phyloP scores from a whole-genome alignment of 2,888 invertebrate genomes.

The Diarsia rubi region DNA sequence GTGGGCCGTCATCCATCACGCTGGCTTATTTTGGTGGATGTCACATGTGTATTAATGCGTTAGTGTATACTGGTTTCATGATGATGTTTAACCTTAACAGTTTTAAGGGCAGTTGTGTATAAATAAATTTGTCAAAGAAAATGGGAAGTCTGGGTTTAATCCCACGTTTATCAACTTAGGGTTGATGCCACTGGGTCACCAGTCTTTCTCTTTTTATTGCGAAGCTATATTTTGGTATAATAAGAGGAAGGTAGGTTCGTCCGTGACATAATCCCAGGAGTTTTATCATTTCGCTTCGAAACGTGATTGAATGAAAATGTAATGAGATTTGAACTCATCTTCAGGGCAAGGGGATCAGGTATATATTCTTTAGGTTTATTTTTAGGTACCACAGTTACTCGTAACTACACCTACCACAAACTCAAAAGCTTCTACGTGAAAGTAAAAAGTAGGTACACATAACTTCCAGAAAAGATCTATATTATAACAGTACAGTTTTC shows the following conservation, averaged over 20 bases:
- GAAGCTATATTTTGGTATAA: slow-evolving; percentile 24
- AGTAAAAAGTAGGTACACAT: neutral
- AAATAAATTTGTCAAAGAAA: neutral
- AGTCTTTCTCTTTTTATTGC: slow-evolving; percentile 7
- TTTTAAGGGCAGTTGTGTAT: neutral
- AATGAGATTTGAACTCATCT: slow-evolving; percentile 41
- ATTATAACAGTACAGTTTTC: neutral
- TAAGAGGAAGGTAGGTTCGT: slow-evolving; percentile 24
- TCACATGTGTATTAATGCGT: neutral
- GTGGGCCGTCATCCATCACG: no score
- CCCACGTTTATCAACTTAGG: neutral
- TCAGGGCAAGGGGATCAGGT: slow-evolving; percentile 19
- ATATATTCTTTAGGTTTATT: neutral
- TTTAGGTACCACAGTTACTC: neutral
- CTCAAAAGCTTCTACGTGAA: neutral
- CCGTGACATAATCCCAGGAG: slow-evolving; percentile 50
- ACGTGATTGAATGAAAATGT: slow-evolving; percentile 46
- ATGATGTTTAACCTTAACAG: neutral
- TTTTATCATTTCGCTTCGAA: slow-evolving; percentile 34
- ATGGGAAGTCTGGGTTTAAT: neutral
- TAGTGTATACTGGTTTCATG: neutral
- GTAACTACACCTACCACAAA: neutral
- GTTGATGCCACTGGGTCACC: neutral
- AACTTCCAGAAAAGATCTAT: neutral
- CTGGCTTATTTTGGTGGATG: no score